Conservation (phyloP, 2,888 invertebrate species). For the Drosophila affinis region DNA sequence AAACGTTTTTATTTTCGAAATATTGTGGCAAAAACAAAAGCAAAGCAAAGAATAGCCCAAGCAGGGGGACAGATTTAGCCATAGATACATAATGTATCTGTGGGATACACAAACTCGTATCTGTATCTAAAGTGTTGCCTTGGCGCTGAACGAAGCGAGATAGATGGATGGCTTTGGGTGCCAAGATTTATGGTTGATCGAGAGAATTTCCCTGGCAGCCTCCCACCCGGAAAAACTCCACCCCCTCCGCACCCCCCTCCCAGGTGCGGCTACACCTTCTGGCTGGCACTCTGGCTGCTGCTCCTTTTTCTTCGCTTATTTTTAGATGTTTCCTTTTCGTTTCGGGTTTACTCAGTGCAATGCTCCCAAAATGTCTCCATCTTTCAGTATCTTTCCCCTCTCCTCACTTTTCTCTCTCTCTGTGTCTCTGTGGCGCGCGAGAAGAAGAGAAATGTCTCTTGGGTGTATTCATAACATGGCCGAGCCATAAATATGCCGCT, state of each 20-base stretch:
- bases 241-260: background rate
- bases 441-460: constrained; percentile 79
- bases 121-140: background rate
- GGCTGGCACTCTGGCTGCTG: constrained; percentile 5
- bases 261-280: too few relatives aligned
- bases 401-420: constrained; percentile 8
- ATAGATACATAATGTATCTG: constrained; percentile 28
- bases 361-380: constrained; percentile 44
- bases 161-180: constrained; percentile 79
- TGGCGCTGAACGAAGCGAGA: constrained; percentile 73
- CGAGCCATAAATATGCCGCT: constrained; percentile 76
- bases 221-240: constrained; percentile 34
- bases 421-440: constrained; percentile 57
- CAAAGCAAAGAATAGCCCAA: constrained; percentile 27
- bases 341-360: constrained; percentile 59
- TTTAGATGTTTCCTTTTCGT: constrained; percentile 71
- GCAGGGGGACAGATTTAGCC: constrained; percentile 6
- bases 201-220: constrained; percentile 78
- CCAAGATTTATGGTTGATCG: constrained; percentile 81
- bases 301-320: constrained; percentile 56
- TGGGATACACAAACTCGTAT: background rate
- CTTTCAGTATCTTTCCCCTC: constrained; percentile 20
- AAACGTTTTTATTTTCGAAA: constrained; percentile 71
- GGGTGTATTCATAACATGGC: constrained; percentile 79
- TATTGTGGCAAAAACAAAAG: constrained; percentile 53